These are phyloP conservation scores for Eugnorisma glareosa DNA, from an alignment of 2,888 invertebrate species.

Conservation along the genomic window DNA sequence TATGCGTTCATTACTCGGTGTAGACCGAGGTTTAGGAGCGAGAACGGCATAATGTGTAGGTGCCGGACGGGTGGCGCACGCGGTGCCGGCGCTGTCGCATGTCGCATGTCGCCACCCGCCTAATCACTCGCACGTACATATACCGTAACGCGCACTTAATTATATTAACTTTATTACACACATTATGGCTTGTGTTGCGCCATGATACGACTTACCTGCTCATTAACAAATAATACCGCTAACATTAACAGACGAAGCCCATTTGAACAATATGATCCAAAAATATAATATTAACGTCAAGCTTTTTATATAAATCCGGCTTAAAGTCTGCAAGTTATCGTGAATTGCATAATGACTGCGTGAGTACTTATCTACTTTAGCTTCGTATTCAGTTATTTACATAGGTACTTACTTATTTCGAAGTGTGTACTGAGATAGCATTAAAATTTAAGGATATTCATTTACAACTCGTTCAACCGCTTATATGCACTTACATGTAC, in stretches of 20 bases:
- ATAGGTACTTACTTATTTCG: constrained; percentile 7
- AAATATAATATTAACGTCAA: constrained; percentile 47
- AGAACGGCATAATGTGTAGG: constrained; percentile 49
- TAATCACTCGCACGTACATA: constrained; percentile 51
- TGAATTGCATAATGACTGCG: constrained; percentile 20
- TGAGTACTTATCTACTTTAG: constrained; percentile 23
- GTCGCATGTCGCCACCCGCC: constrained; percentile 1
- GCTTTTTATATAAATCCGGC: constrained; percentile 48
- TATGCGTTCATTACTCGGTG: constrained; percentile 79
- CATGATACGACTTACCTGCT: constrained; percentile 72
- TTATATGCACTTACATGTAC: constrained; percentile 13
- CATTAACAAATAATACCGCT: constrained; percentile 71
- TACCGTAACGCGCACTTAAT: constrained; percentile 73
- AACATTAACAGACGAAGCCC: constrained; percentile 47
- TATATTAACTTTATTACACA: constrained; percentile 80
- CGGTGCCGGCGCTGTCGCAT: constrained; percentile 19
- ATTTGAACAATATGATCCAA: constrained; percentile 46
- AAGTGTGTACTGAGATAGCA: constrained; percentile 7
- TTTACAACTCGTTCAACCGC: constrained; percentile 28
- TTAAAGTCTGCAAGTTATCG: constrained; percentile 30
- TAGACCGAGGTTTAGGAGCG: constrained; percentile 72
- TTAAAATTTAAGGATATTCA: constrained; percentile 21
- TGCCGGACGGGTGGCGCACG: constrained; percentile 40
- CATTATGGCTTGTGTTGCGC: constrained; percentile 73
- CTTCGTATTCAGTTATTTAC: constrained; percentile 8